Percentiles rank a stretch among this genome's conserved stretches.
Conservation (phyloP, 2,888 invertebrate species). For the Chirona hameri region DNA sequence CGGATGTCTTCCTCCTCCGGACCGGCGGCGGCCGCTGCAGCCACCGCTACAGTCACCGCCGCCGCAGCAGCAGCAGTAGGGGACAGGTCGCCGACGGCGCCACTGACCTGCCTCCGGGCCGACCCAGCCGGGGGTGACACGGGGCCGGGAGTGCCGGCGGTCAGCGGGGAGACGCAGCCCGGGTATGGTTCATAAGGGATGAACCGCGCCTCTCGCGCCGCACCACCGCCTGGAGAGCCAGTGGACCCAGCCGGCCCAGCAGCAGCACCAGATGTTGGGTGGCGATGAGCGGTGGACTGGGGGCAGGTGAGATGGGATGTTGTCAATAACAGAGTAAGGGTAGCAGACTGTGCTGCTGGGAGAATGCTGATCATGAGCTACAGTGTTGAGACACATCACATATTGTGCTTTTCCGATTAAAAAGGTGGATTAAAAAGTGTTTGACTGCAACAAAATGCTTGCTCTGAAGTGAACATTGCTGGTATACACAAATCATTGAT, state of each 20-base stretch:
- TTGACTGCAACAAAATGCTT: too few relatives aligned
- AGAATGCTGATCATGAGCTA: too few relatives aligned
- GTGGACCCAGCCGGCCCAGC: background rate
- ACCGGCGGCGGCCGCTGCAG: background rate
- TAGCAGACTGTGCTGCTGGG: too few relatives aligned
- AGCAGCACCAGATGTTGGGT: background rate
- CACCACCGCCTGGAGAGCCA: background rate
- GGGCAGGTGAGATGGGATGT: too few relatives aligned
- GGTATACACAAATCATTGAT: too few relatives aligned
- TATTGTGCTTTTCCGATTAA: too few relatives aligned
- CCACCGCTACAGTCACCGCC: background rate
- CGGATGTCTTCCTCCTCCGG: background rate
- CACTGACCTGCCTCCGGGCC: background rate
- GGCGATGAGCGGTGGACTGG: background rate
- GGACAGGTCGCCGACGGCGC: background rate
- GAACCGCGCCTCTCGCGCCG: slow-evolving; percentile 64
- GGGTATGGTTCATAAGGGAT: slow-evolving; percentile 85
- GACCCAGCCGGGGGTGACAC: background rate
- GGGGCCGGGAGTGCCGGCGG: background rate
- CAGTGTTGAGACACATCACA: too few relatives aligned
- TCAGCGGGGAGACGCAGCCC: slow-evolving; percentile 47
- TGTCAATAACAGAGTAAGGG: too few relatives aligned
- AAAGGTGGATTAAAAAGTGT: too few relatives aligned
- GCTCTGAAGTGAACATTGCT: too few relatives aligned
- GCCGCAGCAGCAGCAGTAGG: background rate